Percentiles rank a stretch among this genome's conserved stretches.
Conservation (phyloP, 2,113 vertebrate genomes). For the Empidonax traillii region DNA sequence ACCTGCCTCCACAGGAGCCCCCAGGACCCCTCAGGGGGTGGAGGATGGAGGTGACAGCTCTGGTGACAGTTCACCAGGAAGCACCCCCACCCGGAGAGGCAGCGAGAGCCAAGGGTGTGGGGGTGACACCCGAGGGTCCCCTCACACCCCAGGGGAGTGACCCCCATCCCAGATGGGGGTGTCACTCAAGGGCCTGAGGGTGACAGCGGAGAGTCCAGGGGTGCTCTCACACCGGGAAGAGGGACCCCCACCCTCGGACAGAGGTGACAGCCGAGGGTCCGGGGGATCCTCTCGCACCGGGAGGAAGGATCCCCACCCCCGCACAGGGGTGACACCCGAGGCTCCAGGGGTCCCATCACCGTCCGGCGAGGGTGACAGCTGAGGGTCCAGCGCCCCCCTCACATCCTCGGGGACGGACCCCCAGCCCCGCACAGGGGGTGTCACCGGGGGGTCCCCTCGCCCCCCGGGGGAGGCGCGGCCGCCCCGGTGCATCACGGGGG, state of each 20-base stretch:
- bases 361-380: not conserved
- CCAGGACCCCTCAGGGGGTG: not conserved
- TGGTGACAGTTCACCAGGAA: not conserved
- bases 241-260: not conserved
- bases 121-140: too few relatives aligned
- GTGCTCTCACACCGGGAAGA: not conserved
- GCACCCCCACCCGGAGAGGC: too few relatives aligned
- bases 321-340: not conserved
- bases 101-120: too few relatives aligned
- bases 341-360: not conserved
- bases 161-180: not conserved
- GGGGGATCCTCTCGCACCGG: not conserved
- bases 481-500: not conserved
- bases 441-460: not conserved
- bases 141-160: not conserved
- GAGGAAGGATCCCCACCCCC: not conserved
- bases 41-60: not conserved
- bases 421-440: too few relatives aligned
- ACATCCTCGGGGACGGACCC: not conserved
- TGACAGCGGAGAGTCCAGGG: not conserved
- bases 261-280: not conserved
- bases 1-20: not conserved
- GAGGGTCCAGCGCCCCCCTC: not conserved
- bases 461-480: not conserved
- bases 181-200: not conserved